Conservation (phyloP, 1,140 invertebrate species). For the Maniola jurtina region DNA sequence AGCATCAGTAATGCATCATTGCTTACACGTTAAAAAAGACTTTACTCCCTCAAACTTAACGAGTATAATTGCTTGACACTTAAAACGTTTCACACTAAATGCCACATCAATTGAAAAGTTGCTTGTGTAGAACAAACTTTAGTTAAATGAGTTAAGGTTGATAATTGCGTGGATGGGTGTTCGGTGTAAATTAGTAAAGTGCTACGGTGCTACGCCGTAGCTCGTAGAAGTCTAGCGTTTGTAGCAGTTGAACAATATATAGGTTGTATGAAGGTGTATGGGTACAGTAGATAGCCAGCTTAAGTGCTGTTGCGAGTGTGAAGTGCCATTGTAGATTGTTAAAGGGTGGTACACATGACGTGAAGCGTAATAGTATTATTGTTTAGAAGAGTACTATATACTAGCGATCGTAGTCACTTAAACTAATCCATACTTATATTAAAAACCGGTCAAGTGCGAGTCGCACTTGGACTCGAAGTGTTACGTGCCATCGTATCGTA, state of each 20-base stretch:
- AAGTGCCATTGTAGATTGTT: conserved; percentile 3
- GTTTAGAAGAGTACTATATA: too few species aligned
- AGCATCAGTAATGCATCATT: conserved; percentile 7
- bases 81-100: background rate
- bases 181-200: conserved; percentile 6
- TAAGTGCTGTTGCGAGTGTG: conserved; percentile 9
- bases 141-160: background rate
- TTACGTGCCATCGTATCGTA: too few species aligned
- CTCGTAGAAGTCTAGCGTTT: conserved; percentile 8
- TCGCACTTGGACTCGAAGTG: too few species aligned
- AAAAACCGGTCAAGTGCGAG: too few species aligned
- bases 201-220: background rate
- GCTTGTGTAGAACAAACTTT: background rate
- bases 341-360: background rate
- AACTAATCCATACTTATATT: too few species aligned
- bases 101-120: background rate
- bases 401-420: too few species aligned
- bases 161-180: background rate
- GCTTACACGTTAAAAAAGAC: background rate
- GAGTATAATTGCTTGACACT: background rate
- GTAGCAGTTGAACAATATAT: background rate
- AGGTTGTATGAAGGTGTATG: conserved; percentile 2
- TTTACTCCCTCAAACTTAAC: background rate
- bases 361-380: background rate
- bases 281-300: background rate